These are phyloP conservation scores for Pissodes strobi DNA, from an alignment of 1,140 invertebrate genomes.

Conservation along the genomic window DNA sequence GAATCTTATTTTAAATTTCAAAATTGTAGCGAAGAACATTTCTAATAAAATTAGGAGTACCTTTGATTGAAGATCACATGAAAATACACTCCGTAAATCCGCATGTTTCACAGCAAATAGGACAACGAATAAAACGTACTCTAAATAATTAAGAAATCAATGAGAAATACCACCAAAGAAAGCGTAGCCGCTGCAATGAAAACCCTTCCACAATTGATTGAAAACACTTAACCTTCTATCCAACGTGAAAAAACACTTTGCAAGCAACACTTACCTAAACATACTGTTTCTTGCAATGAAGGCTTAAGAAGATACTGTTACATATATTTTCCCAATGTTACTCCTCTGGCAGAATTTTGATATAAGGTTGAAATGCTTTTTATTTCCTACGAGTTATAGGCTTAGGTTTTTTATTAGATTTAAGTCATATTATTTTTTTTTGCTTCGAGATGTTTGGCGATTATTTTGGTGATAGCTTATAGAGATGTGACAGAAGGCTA, in stretches of 20 bases:
- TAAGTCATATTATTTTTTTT: not conserved
- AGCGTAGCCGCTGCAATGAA: conserved; percentile 3
- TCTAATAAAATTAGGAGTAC: too few species aligned
- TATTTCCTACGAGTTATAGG: not conserved
- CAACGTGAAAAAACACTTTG: conserved; percentile 9
- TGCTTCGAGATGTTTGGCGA: too few species aligned
- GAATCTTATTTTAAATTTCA: too few species aligned
- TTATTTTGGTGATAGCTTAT: too few species aligned
- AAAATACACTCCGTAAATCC: too few species aligned
- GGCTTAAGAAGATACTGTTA: not conserved
- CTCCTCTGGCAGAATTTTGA: conserved; percentile 13
- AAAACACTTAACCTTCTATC: not conserved
- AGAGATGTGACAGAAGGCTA: too few species aligned
- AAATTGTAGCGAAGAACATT: too few species aligned
- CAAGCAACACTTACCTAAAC: not conserved
- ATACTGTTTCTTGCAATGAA: not conserved
- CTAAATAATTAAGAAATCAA: conserved; percentile 6
- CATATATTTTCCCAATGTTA: not conserved
- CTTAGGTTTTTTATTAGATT: not conserved
- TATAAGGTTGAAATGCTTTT: conserved; percentile 1
- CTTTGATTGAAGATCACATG: too few species aligned
- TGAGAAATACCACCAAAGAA: not conserved
- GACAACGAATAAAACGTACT: too few species aligned
- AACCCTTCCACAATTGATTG: not conserved
- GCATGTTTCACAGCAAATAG: too few species aligned